Evolutionary conservation across 1,140 invertebrate genomes (phyloP).

Genomic region (Drosophila virilis): DNA sequence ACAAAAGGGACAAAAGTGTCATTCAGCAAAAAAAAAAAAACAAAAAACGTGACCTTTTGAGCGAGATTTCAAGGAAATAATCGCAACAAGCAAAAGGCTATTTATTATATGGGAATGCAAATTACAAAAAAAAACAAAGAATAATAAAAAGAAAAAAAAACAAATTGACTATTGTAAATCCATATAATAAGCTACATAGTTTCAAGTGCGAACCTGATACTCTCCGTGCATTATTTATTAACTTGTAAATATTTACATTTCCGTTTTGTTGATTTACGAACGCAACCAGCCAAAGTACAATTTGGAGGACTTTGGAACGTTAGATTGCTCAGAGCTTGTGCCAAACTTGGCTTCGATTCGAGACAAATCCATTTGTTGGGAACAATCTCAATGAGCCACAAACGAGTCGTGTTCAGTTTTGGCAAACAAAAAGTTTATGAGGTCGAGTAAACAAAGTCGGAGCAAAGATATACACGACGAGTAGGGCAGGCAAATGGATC

Average conservation of each 20-base stretch:
- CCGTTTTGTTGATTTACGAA: slow-evolving; percentile 10
- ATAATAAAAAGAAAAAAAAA: too few species aligned
- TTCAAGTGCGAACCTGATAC: background rate
- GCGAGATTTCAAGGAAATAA: background rate
- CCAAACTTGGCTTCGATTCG: background rate
- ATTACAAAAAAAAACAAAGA: too few species aligned
- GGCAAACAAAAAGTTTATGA: slow-evolving; percentile 7
- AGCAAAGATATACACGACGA: background rate
- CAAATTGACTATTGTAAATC: slow-evolving; percentile 12
- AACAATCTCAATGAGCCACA: background rate
- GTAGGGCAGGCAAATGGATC: too few species aligned
- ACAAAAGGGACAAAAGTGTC: slow-evolving; percentile 1
- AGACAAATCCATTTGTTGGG: background rate
- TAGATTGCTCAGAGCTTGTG: background rate
- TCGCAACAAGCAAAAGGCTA: background rate
- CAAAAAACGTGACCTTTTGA: background rate
- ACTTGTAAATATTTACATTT: slow-evolving; percentile 7
- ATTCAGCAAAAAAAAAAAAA: background rate
- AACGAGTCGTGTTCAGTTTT: background rate
- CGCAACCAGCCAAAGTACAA: slow-evolving; percentile 25
- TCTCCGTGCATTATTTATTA: slow-evolving; percentile 35
- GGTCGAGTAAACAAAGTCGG: background rate
- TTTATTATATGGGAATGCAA: background rate
- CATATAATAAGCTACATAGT: background rate
- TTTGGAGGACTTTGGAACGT: slow-evolving; percentile 18